A percentile compares a stretch with the other conserved stretches of the same genome.
These are phyloP conservation scores for Psilanteris sp. DNA, from an alignment of 1,140 invertebrate species.

Conservation along the genomic window DNA sequence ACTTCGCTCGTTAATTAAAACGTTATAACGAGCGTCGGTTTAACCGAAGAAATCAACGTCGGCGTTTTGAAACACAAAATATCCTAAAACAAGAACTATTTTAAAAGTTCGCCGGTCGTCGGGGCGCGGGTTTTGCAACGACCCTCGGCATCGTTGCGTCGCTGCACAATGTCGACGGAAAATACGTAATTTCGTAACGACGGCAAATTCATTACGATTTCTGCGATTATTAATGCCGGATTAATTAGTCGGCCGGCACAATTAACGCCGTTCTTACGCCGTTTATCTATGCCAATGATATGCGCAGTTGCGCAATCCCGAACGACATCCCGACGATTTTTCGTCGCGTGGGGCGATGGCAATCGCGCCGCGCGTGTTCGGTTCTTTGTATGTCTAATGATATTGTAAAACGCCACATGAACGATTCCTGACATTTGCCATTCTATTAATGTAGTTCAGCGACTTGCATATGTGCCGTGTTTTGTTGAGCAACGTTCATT, in stretches of 20 bases:
- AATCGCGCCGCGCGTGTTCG: slow-evolving; percentile 28
- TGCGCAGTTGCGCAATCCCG: slow-evolving; percentile 35
- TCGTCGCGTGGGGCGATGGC: slow-evolving; percentile 21
- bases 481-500: slow-evolving; percentile 54
- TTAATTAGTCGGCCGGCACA: slow-evolving; percentile 30
- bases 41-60: too few relatives aligned
- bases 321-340: slow-evolving; percentile 18
- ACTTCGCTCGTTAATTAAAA: too few relatives aligned
- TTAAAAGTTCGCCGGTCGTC: too few relatives aligned
- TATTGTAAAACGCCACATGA: slow-evolving; percentile 39
- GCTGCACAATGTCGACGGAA: not conserved
- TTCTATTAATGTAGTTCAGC: slow-evolving; percentile 47
- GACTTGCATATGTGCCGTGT: slow-evolving; percentile 37
- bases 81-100: too few relatives aligned
- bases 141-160: too few relatives aligned
- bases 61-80: too few relatives aligned
- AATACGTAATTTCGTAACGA: not conserved
- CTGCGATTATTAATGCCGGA: slow-evolving; percentile 22
- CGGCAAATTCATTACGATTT: slow-evolving; percentile 23
- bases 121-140: too few relatives aligned
- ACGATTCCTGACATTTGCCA: slow-evolving; percentile 50
- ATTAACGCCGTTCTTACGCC: slow-evolving; percentile 11
- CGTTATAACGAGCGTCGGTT: too few relatives aligned
- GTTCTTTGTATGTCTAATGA: slow-evolving; percentile 45
- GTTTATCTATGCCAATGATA: slow-evolving; percentile 45